Evolutionary conservation across 1,140 invertebrate genomes (phyloP).

Genomic region (Drosophila watanabei): DNA sequence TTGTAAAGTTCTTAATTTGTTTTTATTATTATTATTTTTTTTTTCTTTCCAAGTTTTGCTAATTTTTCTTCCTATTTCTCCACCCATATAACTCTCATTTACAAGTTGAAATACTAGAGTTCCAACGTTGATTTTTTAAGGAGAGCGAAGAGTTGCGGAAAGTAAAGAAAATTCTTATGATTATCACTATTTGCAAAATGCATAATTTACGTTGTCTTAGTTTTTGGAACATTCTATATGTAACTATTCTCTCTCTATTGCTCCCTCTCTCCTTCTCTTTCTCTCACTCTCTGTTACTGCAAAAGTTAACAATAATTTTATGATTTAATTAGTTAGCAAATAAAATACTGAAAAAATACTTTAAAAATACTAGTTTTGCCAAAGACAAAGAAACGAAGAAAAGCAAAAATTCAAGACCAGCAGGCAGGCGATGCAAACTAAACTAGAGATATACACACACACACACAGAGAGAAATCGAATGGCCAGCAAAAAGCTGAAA

Average conservation of each 20-base stretch:
- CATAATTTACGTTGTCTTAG: constrained; percentile 59
- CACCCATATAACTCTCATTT: constrained; percentile 29
- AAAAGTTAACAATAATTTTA: constrained; percentile 55
- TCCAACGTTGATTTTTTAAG: constrained; percentile 34
- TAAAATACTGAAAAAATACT: constrained; percentile 5
- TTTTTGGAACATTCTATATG: constrained; percentile 54
- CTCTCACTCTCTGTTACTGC: constrained; percentile 34
- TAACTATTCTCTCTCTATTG: constrained; percentile 28
- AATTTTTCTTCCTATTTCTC: constrained; percentile 15
- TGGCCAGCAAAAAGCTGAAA: constrained; percentile 84
- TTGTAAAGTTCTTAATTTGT: constrained; percentile 36
- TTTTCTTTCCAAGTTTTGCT: constrained; percentile 16
- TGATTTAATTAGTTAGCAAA: constrained; percentile 52
- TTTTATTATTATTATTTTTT: constrained; percentile 23
- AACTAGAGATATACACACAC: constrained; percentile 53
- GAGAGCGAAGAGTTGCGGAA: constrained; percentile 17
- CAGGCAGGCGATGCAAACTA: constrained; percentile 59
- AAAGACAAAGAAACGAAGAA: constrained; percentile 77
- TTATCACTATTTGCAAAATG: constrained; percentile 46
- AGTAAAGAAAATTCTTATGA: constrained; percentile 35
- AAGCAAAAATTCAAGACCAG: constrained; percentile 70
- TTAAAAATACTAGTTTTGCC: constrained; percentile 52
- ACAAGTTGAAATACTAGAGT: constrained; percentile 51
- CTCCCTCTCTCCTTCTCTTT: constrained; percentile 27
- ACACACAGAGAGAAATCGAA: constrained; percentile 59